phyloP scores from a whole-genome alignment of 2,797 vertebrate species.

The Alca torda region DNA sequence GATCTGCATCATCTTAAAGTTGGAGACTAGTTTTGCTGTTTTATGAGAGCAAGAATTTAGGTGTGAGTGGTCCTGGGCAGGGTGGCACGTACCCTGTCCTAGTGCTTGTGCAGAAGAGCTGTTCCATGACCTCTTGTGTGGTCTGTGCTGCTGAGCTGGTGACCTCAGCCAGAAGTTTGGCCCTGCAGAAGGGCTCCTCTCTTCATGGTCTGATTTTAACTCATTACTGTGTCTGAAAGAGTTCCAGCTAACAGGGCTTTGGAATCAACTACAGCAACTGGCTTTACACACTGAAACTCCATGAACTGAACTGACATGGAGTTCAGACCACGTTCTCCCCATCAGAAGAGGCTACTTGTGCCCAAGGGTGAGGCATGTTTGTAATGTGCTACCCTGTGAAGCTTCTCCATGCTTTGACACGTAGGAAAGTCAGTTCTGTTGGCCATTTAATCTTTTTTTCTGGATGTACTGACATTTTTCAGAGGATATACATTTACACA shows the following conservation, averaged over 20 bases:
- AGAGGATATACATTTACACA: not conserved
- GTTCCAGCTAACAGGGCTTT: not conserved
- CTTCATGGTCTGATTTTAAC: not conserved
- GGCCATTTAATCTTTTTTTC: not conserved
- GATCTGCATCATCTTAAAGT: not conserved
- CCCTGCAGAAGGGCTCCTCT: not conserved
- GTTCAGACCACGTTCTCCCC: not conserved
- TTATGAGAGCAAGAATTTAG: not conserved
- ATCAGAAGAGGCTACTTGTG: not conserved
- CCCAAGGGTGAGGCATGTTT: not conserved
- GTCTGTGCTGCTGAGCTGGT: fast-evolving
- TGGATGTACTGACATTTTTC: not conserved
- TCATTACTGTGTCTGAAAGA: not conserved
- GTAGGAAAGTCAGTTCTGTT: not conserved
- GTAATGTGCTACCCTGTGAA: not conserved
- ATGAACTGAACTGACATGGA: not conserved
- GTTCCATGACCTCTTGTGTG: not conserved
- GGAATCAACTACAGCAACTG: not conserved
- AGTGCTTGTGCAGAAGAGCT: not conserved
- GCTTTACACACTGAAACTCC: not conserved
- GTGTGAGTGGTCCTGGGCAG: not conserved
- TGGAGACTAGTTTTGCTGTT: not conserved
- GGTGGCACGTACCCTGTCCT: not conserved
- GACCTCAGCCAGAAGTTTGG: not conserved
- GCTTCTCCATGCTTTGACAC: not conserved